These are phyloP conservation scores for Morpho achilles DNA, from an alignment of 2,888 invertebrate species.

Conservation along the genomic window DNA sequence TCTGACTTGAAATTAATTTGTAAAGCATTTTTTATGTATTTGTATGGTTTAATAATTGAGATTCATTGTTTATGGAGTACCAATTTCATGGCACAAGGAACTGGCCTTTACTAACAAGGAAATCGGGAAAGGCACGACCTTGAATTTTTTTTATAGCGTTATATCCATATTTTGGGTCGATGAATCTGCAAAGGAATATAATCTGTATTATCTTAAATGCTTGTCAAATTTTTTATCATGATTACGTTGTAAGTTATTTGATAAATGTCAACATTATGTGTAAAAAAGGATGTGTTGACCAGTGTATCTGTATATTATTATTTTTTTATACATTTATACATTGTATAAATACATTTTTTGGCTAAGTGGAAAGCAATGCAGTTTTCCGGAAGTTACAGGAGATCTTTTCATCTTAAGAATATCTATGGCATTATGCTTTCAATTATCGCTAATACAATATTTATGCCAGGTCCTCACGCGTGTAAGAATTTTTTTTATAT, in stretches of 20 bases:
- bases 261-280: conserved; percentile 4
- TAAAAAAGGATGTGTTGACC: not conserved
- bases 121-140: conserved; percentile 9
- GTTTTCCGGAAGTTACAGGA: too few species aligned
- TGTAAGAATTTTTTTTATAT: too few species aligned
- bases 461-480: too few species aligned
- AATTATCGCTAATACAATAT: too few species aligned
- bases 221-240: conserved; percentile 4
- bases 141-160: conserved; percentile 2
- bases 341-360: too few species aligned
- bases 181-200: conserved; percentile 5
- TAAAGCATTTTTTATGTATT: conserved; percentile 13
- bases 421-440: too few species aligned
- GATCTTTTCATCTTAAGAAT: too few species aligned
- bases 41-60: conserved; percentile 6
- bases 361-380: too few species aligned
- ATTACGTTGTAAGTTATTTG: not conserved
- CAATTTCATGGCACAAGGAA: conserved; percentile 13
- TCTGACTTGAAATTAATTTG: conserved; percentile 26
- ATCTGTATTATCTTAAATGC: conserved; percentile 6
- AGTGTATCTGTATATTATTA: not conserved
- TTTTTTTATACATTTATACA: too few species aligned
- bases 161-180: not conserved
- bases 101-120: conserved; percentile 16
- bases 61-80: conserved; percentile 11